Evolutionary conservation across 1,140 invertebrate species (phyloP).

Genomic region (Plutomurus gul): DNA sequence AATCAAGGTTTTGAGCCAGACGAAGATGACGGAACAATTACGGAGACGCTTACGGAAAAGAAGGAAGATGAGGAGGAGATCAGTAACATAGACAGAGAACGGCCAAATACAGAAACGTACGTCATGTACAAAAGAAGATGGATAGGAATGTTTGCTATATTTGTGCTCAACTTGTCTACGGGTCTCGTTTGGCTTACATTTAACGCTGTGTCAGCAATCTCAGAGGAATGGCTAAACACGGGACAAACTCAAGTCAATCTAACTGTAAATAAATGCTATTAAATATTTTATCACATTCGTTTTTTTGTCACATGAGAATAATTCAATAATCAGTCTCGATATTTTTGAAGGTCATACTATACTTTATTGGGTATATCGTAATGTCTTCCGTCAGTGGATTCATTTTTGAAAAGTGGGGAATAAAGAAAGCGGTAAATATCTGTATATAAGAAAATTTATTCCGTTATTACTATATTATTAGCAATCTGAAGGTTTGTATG

Average conservation of each 20-base stretch:
- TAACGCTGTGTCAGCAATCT: constrained; percentile 41
- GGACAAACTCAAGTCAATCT: constrained; percentile 34
- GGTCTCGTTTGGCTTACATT: constrained; percentile 46
- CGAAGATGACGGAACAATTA: too few relatives aligned
- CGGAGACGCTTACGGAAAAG: too few relatives aligned
- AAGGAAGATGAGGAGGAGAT: too few relatives aligned
- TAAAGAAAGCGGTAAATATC: constrained; percentile 38
- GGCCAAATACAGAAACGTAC: constrained; percentile 14
- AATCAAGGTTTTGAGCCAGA: too few relatives aligned
- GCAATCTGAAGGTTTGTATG: background rate
- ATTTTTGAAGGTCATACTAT: constrained; percentile 18
- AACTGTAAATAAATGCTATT: background rate
- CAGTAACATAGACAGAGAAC: too few relatives aligned
- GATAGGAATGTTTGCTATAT: constrained; percentile 43
- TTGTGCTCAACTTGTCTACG: constrained; percentile 38
- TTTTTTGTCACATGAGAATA: background rate
- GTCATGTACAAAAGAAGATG: constrained; percentile 44
- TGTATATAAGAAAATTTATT: background rate
- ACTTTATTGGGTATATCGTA: constrained; percentile 38
- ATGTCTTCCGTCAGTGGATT: constrained; percentile 40
- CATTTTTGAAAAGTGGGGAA: constrained; percentile 45
- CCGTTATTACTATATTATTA: background rate
- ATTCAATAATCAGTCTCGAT: background rate
- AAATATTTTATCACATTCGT: background rate
- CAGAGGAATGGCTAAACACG: constrained; percentile 36